Conservation (phyloP, 2,888 invertebrate genomes). For the Lasioglossum leucozonium region DNA sequence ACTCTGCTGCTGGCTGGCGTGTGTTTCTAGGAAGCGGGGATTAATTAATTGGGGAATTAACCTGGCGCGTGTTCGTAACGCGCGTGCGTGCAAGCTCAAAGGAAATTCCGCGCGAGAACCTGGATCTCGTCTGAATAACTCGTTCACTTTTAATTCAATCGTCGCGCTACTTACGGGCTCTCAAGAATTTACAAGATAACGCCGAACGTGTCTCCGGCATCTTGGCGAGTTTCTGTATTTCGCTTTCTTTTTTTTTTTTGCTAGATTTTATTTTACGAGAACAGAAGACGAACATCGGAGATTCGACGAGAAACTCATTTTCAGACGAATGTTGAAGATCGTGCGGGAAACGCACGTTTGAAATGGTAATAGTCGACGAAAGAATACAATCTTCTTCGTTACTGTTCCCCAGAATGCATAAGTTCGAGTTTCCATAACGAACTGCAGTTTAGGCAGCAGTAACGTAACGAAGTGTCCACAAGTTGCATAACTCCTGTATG, state of each 20-base stretch:
- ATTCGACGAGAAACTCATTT: neutral
- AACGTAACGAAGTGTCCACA: constrained; percentile 9
- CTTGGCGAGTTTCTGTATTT: neutral
- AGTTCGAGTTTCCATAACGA: neutral
- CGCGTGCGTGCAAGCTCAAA: neutral
- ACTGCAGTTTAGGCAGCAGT: constrained; percentile 1
- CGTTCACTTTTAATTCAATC: neutral
- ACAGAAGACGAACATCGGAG: neutral
- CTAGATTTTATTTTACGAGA: neutral
- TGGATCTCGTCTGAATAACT: neutral
- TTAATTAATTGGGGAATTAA: neutral
- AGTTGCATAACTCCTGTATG: constrained; percentile 10
- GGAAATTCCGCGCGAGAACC: neutral
- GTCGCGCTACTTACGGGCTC: neutral
- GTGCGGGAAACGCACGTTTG: neutral
- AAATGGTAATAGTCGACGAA: neutral
- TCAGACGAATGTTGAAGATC: neutral
- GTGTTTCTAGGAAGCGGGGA: neutral
- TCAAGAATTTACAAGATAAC: neutral
- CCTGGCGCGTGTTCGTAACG: neutral
- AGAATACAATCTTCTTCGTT: neutral
- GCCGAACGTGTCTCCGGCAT: neutral
- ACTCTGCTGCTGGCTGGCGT: neutral
- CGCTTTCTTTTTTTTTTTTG: too few species aligned
- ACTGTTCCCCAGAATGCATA: neutral